Conservation (phyloP, 2,888 invertebrate genomes). For the Campopleginae sp. region DNA sequence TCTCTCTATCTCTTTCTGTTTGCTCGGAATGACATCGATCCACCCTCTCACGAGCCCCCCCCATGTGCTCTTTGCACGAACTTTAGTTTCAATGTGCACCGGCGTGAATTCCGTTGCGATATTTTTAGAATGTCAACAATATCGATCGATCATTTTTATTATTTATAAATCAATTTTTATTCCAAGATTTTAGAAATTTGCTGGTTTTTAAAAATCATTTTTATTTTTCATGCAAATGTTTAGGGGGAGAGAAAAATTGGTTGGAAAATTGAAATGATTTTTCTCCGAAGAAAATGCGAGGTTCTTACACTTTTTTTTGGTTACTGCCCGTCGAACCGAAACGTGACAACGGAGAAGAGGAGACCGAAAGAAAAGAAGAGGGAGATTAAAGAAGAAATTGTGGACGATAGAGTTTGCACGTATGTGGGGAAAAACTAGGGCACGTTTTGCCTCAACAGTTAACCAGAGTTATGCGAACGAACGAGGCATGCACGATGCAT, state of each 20-base stretch:
- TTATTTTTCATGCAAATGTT: background rate
- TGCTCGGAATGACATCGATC: slow-evolving; percentile 20
- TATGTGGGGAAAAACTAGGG: slow-evolving; percentile 34
- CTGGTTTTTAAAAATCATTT: background rate
- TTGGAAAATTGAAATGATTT: background rate
- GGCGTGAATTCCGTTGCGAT: background rate
- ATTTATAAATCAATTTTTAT: no score
- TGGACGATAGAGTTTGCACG: slow-evolving; percentile 12
- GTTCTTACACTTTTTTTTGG: background rate
- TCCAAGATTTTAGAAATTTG: background rate
- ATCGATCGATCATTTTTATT: background rate
- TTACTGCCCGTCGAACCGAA: background rate
- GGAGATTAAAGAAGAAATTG: slow-evolving; percentile 8
- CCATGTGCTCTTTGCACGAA: background rate
- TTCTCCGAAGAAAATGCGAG: background rate
- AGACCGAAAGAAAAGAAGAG: background rate
- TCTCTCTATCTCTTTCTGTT: background rate
- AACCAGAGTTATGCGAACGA: slow-evolving; percentile 34
- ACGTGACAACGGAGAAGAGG: background rate
- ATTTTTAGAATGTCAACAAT: background rate
- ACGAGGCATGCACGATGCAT: slow-evolving; percentile 29
- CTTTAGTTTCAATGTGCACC: slow-evolving; percentile 13
- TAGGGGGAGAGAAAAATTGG: background rate
- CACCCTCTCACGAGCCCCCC: background rate
- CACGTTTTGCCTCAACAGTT: slow-evolving; percentile 31